A percentile compares a stretch with the other conserved stretches of the same genome.
These are phyloP conservation scores for Gadus chalcogrammus DNA, from an alignment of 2,113 vertebrate species.

Conservation along the genomic window DNA sequence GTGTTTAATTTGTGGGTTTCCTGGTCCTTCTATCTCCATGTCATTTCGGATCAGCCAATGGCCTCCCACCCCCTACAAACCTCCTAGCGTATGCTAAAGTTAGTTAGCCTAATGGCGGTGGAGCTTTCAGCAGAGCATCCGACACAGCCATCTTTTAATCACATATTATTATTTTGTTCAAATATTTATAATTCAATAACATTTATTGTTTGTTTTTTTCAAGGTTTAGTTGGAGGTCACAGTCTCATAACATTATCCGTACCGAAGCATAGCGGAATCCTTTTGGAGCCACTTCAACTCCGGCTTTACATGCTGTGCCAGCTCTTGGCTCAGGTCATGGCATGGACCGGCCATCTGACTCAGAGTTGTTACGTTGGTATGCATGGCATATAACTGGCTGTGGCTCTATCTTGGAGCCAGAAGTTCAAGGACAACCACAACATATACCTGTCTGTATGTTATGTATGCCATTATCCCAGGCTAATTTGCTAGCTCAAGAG, in stretches of 20 bases:
- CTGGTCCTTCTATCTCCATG: constrained; percentile 34
- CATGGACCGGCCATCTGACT: not conserved
- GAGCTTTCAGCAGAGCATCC: constrained; percentile 7
- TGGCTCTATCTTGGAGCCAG: not conserved
- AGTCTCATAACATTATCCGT: no score
- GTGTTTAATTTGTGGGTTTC: constrained; percentile 44
- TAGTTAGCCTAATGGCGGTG: not conserved
- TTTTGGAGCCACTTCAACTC: not conserved
- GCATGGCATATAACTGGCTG: not conserved
- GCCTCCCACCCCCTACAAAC: constrained; percentile 23
- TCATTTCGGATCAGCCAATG: constrained; percentile 47
- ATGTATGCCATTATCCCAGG: not conserved
- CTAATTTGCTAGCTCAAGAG: not conserved
- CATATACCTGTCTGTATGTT: not conserved
- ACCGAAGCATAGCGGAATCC: not conserved
- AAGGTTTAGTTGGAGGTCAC: no score
- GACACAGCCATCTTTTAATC: not conserved
- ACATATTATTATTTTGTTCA: constrained; percentile 1
- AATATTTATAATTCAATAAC: not conserved
- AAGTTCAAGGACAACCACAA: constrained; percentile 1
- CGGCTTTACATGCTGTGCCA: constrained; percentile 1
- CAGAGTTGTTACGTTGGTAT: not conserved
- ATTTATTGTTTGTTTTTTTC: no score
- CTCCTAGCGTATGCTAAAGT: constrained; percentile 5
- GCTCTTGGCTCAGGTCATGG: not conserved